Evolutionary conservation across 1,140 invertebrate genomes (phyloP), one percentile per base, ranked within the genome.

Genomic region (Pseudomyrmex dendroicus): DNA sequence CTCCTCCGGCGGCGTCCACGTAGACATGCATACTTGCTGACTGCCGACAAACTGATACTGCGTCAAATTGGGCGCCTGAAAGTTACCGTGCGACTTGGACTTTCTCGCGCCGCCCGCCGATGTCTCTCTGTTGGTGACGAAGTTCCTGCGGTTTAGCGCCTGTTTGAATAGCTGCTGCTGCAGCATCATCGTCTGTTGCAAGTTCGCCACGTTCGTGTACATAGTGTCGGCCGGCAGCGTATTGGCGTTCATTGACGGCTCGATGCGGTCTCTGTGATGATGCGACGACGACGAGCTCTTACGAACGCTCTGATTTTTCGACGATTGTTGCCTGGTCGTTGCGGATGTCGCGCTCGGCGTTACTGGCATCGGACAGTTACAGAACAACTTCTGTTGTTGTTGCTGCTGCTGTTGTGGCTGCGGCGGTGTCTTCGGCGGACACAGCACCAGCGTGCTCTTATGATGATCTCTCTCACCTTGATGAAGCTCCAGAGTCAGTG

Each of bases 131-230:
- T 48, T 52, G 22, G 91, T 90, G n/a, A 87, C 90, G 20, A 91
- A 82, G 74, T 95, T 92, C 90, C 91, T 91, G 17, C 90, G 91
- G 76, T 91, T 95, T 44, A 95, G 89, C 3, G 95, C 95, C 88
- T 96, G 95, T 56, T 95, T 95, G 86, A 97, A 96, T 12, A 97
- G 90, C 90, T 97, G 95, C 86, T 97, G 96, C 86, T 97, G 96
- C 3, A 97, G 93, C 83, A 96, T 93, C 91, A 97, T 97, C 9
- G 96, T 97, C 89, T 97, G 96, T 84, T 97, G 95, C 15, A 97
- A 92, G 90, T 97, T 97, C 2, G 96, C 96, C 35, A 95, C 95
- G 87, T 97, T 97, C 7, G 96, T 97, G 92, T 97, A 97, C 96
- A 97, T 97, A 0, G 95, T 96, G 20, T 95, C 94, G 1, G 94